phyloP scores from a whole-genome alignment of 2,113 vertebrate genomes.

The Trochalopteron elliotii region DNA sequence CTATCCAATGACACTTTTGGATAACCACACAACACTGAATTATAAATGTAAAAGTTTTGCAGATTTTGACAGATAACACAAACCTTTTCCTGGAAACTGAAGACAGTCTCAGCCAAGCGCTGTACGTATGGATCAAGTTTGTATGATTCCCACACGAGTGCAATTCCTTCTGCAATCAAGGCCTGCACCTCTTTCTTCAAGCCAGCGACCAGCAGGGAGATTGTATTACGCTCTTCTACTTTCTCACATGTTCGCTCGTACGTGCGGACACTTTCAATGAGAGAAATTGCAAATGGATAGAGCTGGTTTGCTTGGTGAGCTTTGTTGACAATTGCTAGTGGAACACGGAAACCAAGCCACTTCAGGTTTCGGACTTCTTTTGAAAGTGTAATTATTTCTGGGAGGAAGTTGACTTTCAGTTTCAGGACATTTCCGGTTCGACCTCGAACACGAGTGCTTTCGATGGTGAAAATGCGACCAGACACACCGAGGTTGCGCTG shows the following conservation, averaged over 20 bases:
- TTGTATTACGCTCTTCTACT: conserved; percentile 92
- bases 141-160: conserved; percentile 97
- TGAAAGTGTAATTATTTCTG: conserved; percentile 97
- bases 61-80: background rate
- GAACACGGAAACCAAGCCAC: conserved; percentile 97
- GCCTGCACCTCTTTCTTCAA: conserved; percentile 96
- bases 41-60: background rate
- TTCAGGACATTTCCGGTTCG: conserved; percentile 92
- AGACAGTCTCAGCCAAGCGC: conserved; percentile 94
- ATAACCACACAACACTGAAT: background rate
- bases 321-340: conserved; percentile 96
- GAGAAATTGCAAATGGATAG: conserved; percentile 96
- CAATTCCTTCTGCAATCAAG: conserved; percentile 94
- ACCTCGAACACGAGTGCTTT: conserved; percentile 90
- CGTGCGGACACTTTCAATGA: conserved; percentile 96
- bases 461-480: conserved; percentile 97
- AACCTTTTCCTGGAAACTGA: conserved; percentile 99
- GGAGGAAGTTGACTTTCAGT: conserved; percentile 97
- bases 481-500: conserved; percentile 97
- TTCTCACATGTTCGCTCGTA: conserved; percentile 97
- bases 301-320: conserved; percentile 98
- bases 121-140: conserved; percentile 98
- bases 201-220: conserved; percentile 92
- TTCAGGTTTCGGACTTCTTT: conserved; percentile 98
- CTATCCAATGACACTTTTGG: background rate